Percentiles rank a stretch among this genome's conserved stretches.
Conservation (phyloP, 2,888 invertebrate species). For the Octonoba sinensis region DNA sequence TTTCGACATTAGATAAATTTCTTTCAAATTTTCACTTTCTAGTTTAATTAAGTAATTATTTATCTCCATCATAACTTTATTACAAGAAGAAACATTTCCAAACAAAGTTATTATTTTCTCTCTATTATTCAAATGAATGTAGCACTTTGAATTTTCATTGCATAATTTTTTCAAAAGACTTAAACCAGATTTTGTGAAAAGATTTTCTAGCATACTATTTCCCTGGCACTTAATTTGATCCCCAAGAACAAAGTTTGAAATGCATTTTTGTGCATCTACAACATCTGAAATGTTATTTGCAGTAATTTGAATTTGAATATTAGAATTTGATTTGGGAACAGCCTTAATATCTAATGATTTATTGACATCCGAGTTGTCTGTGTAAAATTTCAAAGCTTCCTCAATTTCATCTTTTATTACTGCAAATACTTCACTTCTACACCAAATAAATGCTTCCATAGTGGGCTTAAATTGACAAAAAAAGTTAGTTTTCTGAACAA, state of each 20-base stretch:
- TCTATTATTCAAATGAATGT: slow-evolving; percentile 27
- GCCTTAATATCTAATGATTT: slow-evolving; percentile 29
- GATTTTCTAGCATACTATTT: slow-evolving; percentile 14
- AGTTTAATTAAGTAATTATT: slow-evolving; percentile 23
- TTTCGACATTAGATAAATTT: slow-evolving; percentile 37
- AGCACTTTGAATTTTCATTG: slow-evolving; percentile 23
- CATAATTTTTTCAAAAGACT: slow-evolving; percentile 29
- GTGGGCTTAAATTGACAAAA: slow-evolving; percentile 21
- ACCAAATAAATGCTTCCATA: slow-evolving; percentile 31
- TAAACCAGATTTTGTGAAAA: slow-evolving; percentile 24
- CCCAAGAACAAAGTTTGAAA: slow-evolving; percentile 38
- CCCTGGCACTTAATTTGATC: slow-evolving; percentile 34
- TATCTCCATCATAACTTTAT: slow-evolving; percentile 19
- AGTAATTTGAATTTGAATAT: slow-evolving; percentile 28
- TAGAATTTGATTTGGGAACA: slow-evolving; percentile 6
- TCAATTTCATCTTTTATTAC: slow-evolving; percentile 46
- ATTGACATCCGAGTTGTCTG: slow-evolving; percentile 15
- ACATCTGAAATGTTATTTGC: slow-evolving; percentile 49
- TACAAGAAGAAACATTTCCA: slow-evolving; percentile 38
- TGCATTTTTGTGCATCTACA: slow-evolving; percentile 25
- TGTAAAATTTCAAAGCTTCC: slow-evolving; percentile 50
- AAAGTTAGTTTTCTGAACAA: slow-evolving; percentile 25
- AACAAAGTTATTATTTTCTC: slow-evolving; percentile 44
- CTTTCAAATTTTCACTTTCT: slow-evolving; percentile 21
- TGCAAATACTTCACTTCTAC: slow-evolving; percentile 33